These are phyloP conservation scores for Forbesichthys papilliferus DNA, from an alignment of 2,113 vertebrate species.

Conservation along the genomic window DNA sequence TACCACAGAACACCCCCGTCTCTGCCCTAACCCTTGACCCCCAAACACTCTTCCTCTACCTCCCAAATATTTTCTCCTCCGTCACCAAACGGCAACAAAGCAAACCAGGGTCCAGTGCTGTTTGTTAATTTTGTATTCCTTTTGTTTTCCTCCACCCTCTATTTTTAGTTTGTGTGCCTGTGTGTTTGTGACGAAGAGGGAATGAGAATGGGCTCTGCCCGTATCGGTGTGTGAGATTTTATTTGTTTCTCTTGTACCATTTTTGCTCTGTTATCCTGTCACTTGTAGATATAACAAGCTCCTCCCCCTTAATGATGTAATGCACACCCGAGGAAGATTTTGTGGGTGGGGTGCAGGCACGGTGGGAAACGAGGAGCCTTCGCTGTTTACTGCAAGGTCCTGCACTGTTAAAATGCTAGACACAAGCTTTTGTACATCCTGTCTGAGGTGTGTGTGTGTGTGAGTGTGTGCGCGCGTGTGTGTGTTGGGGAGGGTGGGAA, in stretches of 20 bases:
- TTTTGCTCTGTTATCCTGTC: conserved; percentile 40
- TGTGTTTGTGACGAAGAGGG: conserved; percentile 28
- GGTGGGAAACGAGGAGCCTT: conserved; percentile 20
- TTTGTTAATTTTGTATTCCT: conserved; percentile 48
- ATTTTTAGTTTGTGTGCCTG: conserved; percentile 55
- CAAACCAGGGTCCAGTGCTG: conserved; percentile 71
- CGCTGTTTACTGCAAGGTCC: conserved; percentile 59
- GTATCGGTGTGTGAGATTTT: conserved; percentile 45
- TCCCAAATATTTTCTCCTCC: conserved; percentile 61
- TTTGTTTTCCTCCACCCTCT: conserved; percentile 39
- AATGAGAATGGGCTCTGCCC: conserved; percentile 45
- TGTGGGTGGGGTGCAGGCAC: not conserved
- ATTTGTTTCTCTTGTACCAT: conserved; percentile 25
- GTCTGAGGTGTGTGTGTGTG: conserved; percentile 54
- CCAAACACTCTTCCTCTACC: conserved; percentile 55
- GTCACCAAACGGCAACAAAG: conserved; percentile 67
- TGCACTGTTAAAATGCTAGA: conserved; percentile 69
- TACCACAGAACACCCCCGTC: conserved; percentile 22
- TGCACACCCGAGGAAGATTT: conserved; percentile 23
- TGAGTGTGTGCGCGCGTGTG: conserved; percentile 25
- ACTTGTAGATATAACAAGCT: conserved; percentile 39
- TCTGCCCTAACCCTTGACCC: not conserved
- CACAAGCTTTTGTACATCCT: conserved; percentile 70
- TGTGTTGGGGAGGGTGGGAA: conserved; percentile 2
- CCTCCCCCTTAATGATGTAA: conserved; percentile 30